phyloP scores from a whole-genome alignment of 2,888 invertebrate species.

The Caenorhabditis sinica region DNA sequence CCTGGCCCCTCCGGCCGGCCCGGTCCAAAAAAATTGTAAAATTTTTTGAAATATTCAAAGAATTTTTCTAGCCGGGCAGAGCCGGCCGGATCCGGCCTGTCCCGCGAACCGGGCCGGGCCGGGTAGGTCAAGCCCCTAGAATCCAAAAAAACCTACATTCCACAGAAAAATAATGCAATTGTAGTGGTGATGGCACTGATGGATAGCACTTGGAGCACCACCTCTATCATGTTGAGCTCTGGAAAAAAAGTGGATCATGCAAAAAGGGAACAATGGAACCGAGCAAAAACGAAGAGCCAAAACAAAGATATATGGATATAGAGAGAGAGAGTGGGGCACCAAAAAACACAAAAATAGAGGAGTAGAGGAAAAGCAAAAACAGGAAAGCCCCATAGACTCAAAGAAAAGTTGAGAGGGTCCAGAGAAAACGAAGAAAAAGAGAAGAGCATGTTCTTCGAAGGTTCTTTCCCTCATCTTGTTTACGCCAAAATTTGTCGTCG shows the following conservation, averaged over 20 bases:
- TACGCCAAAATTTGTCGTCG: conserved; percentile 14
- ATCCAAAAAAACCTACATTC: conserved; percentile 88
- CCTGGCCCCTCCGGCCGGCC: no score
- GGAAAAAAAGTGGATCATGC: neutral
- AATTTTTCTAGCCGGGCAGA: no score
- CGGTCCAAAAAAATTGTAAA: no score
- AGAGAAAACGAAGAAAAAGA: neutral
- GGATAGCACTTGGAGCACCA: conserved; percentile 77
- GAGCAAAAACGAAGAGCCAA: conserved; percentile 13
- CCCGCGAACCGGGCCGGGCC: no score
- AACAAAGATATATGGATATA: conserved; percentile 23
- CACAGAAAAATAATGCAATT: conserved; percentile 91
- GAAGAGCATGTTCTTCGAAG: conserved; percentile 41
- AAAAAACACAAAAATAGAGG: neutral
- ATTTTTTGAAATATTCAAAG: no score
- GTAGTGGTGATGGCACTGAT: conserved; percentile 89
- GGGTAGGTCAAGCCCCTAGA: neutral
- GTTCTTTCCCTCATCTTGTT: conserved; percentile 11
- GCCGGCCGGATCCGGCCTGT: no score
- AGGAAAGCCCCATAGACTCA: neutral
- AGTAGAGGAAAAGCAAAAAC: neutral
- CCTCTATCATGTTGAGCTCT: conserved; percentile 45
- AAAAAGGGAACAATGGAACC: neutral
- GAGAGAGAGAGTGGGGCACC: neutral
- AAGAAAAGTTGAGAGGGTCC: neutral